Base-by-base conservation (phyloP, 1,140 invertebrate species). In the Leptinotarsa texana region DNA sequence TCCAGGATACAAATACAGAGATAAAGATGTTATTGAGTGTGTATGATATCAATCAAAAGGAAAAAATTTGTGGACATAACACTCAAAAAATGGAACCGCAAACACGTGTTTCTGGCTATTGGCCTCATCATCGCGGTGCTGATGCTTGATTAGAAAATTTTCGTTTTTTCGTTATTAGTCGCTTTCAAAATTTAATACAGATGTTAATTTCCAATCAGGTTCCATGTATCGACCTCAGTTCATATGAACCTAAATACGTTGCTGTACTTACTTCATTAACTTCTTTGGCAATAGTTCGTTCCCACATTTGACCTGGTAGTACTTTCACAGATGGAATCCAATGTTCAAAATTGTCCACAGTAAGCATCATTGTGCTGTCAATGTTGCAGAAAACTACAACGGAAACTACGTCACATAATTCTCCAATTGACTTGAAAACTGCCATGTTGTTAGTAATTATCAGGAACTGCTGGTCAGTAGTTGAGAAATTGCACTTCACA, bases 291-390 rank as follows among this genome's bases (percentile, higher is more conserved):
- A 79, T 72, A n/a, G 73, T n/a, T 51, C 69, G 61, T 15, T 72
- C 42, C 80, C 80, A 81, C 18, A 74, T 66, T 2, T 22, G 61
- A 42, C 65, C 72, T n/a, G 51, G 13, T 17, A 72, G 61, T 4
- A 72, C 74, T 70, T 78, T 80, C 3, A 77, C 74, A n/a, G 49
- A 63, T 17, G 80, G 76, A 24, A 81, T 71, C 80, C 73, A 80
- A 73, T 79, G 79, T 72, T 80, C 79, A 62, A 68, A 69, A 66
- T 74, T 73, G 61, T 83, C 81, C 27, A 80, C 22, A 13, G 72
- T 76, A 61, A 82, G 42, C 77, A 83, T 65, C 33, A 82, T 63
- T 13, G 80, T 79, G n/a, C 72, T 76, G 48, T 82, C 81, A 15
- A 67, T 48, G 13, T 33, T 13, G 66, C 81, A 82, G 75, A 74